Evolutionary conservation across 2,888 invertebrate genomes (phyloP).

Genomic region (Tipula helvola): DNA sequence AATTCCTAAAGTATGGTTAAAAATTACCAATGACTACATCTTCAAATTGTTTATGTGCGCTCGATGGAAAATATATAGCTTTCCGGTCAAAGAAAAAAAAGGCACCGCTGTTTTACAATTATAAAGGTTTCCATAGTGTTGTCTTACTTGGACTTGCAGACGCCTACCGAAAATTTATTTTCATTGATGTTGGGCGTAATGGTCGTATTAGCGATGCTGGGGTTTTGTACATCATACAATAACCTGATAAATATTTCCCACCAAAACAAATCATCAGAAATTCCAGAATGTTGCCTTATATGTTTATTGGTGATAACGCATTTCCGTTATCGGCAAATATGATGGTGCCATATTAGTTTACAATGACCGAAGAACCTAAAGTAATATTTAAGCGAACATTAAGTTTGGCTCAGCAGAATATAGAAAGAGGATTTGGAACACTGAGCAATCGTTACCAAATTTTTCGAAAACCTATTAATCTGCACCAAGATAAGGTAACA

Average conservation of each 20-base stretch:
- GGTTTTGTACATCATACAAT: slow-evolving; percentile 6
- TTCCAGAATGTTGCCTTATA: slow-evolving; percentile 17
- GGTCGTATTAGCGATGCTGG: slow-evolving; percentile 12
- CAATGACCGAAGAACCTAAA: not conserved
- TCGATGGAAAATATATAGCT: not conserved
- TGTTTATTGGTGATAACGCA: slow-evolving; percentile 13
- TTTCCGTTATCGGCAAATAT: not conserved
- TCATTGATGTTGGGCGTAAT: slow-evolving; percentile 17
- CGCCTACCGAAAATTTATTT: slow-evolving; percentile 12
- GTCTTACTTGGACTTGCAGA: not conserved
- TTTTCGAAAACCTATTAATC: not conserved
- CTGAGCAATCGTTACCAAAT: not conserved
- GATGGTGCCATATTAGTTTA: not conserved
- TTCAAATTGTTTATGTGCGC: no score
- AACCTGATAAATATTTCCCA: slow-evolving; percentile 11
- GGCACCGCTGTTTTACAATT: not conserved
- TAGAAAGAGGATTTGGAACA: not conserved
- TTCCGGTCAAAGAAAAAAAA: not conserved
- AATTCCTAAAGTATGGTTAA: no score
- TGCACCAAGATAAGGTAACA: not conserved
- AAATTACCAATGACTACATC: no score
- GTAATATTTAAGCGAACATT: not conserved
- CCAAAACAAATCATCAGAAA: slow-evolving; percentile 16
- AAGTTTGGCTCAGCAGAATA: not conserved
- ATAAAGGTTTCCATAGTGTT: not conserved